Evolutionary conservation across 2,113 vertebrate genomes (phyloP).

Genomic region (Mustelus asterias): DNA sequence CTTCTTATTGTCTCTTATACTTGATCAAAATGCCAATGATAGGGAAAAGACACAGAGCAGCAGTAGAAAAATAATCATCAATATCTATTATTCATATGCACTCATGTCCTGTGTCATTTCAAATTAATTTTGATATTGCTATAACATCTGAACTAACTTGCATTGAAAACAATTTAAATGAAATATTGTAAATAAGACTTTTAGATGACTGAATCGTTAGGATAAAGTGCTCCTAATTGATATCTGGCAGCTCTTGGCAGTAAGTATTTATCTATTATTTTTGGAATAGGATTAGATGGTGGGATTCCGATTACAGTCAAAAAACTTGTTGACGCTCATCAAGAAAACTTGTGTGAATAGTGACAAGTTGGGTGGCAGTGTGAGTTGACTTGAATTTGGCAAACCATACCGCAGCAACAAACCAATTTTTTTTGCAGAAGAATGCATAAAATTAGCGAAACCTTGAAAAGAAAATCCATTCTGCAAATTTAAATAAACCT

Average conservation of each 20-base stretch:
- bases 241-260: background rate
- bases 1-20: background rate
- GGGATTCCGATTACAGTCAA: background rate
- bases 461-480: background rate
- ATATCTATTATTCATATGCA: background rate
- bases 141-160: background rate
- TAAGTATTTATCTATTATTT: background rate
- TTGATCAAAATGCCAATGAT: background rate
- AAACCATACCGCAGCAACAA: background rate
- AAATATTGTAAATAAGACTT: background rate
- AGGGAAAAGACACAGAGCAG: background rate
- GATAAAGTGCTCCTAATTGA: background rate
- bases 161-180: background rate
- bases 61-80: background rate
- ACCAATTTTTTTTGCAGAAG: background rate
- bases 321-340: background rate
- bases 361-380: background rate
- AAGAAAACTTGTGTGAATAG: background rate
- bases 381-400: background rate
- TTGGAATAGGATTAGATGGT: background rate
- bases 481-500: background rate
- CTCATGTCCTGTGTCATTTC: background rate
- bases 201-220: background rate
- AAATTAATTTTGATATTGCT: background rate
- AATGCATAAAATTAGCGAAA: background rate